Percentiles rank a stretch among this genome's conserved stretches.
Conservation (phyloP, 1,140 invertebrate genomes). For the Aphidius ervi region DNA sequence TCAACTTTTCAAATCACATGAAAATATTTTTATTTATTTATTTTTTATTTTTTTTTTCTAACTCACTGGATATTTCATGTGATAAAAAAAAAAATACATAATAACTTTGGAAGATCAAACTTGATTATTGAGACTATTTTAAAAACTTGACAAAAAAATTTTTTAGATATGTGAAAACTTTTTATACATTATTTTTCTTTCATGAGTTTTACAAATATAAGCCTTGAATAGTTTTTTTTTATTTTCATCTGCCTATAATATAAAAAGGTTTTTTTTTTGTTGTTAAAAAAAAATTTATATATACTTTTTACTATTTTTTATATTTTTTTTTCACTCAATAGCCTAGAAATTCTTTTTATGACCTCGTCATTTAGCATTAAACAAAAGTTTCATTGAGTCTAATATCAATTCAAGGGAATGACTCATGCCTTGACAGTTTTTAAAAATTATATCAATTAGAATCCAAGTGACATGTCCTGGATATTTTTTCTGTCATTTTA, state of each 20-base stretch:
- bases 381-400: conserved; percentile 35
- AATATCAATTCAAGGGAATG: conserved; percentile 30
- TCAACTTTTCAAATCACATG: too few species aligned
- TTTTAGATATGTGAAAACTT: not conserved
- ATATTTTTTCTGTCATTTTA: not conserved
- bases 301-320: conserved; percentile 3
- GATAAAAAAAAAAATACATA: too few species aligned
- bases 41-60: too few species aligned
- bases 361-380: conserved; percentile 27
- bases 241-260: too few species aligned
- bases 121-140: not conserved
- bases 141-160: not conserved
- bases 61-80: too few species aligned
- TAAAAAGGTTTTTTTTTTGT: not conserved
- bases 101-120: not conserved
- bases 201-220: too few species aligned
- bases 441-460: conserved; percentile 28
- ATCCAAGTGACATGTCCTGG: not conserved
- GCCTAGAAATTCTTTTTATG: conserved; percentile 21
- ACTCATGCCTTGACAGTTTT: conserved; percentile 30
- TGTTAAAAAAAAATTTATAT: not conserved
- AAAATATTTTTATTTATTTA: too few species aligned
- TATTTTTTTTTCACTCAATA: conserved; percentile 3
- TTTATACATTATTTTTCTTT: too few species aligned
- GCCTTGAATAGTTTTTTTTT: too few species aligned